Evolutionary conservation across 2,888 invertebrate species (phyloP).

Genomic region (Melolontha melolontha): DNA sequence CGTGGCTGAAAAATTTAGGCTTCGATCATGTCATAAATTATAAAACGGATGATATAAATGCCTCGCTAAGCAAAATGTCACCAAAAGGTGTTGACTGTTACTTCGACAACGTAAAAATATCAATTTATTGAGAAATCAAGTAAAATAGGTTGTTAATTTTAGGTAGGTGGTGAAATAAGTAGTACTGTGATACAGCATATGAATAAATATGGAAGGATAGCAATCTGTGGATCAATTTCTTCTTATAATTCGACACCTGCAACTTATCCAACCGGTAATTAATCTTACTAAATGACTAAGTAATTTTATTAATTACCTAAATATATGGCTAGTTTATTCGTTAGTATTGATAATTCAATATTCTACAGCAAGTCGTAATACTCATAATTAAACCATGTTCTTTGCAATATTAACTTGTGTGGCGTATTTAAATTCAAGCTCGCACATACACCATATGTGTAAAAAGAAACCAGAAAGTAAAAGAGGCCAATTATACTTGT

Average conservation of each 20-base stretch:
- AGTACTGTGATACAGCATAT: conserved; percentile 72
- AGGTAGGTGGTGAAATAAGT: conserved; percentile 77
- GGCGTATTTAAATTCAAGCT: no score
- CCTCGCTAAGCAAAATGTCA: conserved; percentile 72
- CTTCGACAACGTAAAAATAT: conserved; percentile 63
- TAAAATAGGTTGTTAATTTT: conserved; percentile 43
- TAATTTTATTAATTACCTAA: no score
- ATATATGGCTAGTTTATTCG: no score
- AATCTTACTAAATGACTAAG: not conserved
- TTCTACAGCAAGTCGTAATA: not conserved
- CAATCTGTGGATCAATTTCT: conserved; percentile 76
- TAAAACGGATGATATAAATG: conserved; percentile 70
- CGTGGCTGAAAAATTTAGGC: conserved; percentile 75
- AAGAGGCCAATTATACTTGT: no score
- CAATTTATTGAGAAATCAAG: not conserved
- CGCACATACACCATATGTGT: no score
- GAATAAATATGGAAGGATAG: conserved; percentile 72
- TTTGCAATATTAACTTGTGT: no score
- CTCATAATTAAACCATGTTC: not conserved
- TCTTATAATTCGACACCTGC: conserved; percentile 67
- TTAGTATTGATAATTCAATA: no score
- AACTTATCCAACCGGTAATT: conserved; percentile 29
- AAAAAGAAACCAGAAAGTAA: no score
- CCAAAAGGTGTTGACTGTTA: conserved; percentile 61
- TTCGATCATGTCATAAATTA: conserved; percentile 82